Evolutionary conservation across 1,140 invertebrate genomes (phyloP), one percentile per base, ranked within the genome.

Genomic region (Phymastichus coffea): DNA sequence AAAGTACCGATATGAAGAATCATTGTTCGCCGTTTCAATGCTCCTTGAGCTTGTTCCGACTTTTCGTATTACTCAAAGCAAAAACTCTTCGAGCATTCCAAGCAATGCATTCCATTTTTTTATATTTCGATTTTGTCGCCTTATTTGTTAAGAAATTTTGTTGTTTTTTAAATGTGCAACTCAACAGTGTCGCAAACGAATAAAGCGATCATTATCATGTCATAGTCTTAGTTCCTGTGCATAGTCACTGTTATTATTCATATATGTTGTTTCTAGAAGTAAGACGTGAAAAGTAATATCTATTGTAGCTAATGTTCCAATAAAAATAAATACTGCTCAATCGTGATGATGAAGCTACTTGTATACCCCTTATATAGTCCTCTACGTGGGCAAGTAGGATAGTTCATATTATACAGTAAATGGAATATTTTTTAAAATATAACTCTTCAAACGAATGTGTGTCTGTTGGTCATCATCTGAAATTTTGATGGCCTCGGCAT

Each of bases 401-500:
- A n/a, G n/a, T n/a, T n/a, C n/a, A n/a, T n/a, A n/a, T n/a, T n/a
- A n/a, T n/a, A n/a, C n/a, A n/a, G n/a, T n/a, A n/a, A n/a, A n/a
- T n/a, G n/a, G n/a, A n/a, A 43, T 20, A 20, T 2, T 54, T 28
- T 37, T 54, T 20, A 48, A 55, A 54, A 41, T 58, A 44, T 52
- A 47, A 59, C 41, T 61, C 30, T 47, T 60, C 23, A 54, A 60
- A 53, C 19, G 71, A 78, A 75, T 79, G 76, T 79, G 78, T 80
- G 78, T 71, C 75, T 79, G 74, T 70, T 71, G 66, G 70, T 71
- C 61, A 69, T 73, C 59, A 59, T 68, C 64, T 57, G 63, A 64
- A 55, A 59, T 67, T 51, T 66, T 56, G 66, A 61, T 71, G 69
- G 63, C 71, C 69, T 69, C 57, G 67, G 68, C 54, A 57, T 56